Conservation (phyloP, 1,140 invertebrate species). For the Neomicropteryx cornuta region DNA sequence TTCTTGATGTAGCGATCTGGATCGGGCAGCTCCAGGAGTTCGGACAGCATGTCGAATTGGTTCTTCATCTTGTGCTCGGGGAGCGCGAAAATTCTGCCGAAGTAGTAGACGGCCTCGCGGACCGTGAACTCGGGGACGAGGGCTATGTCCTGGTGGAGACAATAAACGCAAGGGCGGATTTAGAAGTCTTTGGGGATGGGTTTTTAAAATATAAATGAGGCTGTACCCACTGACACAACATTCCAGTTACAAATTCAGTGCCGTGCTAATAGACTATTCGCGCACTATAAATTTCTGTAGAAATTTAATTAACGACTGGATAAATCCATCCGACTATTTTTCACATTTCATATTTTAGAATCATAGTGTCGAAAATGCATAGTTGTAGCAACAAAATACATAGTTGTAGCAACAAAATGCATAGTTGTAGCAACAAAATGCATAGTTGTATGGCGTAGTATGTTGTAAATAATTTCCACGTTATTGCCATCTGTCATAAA, state of each 20-base stretch:
- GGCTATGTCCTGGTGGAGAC: constrained; percentile 63
- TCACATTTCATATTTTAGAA: neutral
- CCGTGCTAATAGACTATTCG: neutral
- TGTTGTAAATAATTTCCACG: too few species aligned
- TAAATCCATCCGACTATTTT: neutral
- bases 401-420: constrained; percentile 3
- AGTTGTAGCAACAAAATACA: constrained; percentile 3
- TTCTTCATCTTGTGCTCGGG: constrained; percentile 48
- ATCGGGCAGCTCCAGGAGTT: constrained; percentile 63
- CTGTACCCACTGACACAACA: too few species aligned
- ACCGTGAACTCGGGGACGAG: constrained; percentile 80
- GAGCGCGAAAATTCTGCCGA: constrained; percentile 79
- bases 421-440: constrained; percentile 4
- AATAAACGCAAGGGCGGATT: constrained; percentile 5
- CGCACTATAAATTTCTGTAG: too few species aligned
- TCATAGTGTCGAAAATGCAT: constrained; percentile 1
- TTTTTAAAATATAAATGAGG: neutral
- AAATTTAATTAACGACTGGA: too few species aligned
- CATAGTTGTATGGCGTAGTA: too few species aligned
- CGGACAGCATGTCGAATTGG: constrained; percentile 54
- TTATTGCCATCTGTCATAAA: too few species aligned
- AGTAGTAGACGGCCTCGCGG: constrained; percentile 75
- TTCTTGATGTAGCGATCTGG: constrained; percentile 48
- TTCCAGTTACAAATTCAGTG: too few species aligned
- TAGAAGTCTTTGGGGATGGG: neutral